Evolutionary conservation across 2,113 vertebrate species (phyloP).

Genomic region (Paratilapia polleni): DNA sequence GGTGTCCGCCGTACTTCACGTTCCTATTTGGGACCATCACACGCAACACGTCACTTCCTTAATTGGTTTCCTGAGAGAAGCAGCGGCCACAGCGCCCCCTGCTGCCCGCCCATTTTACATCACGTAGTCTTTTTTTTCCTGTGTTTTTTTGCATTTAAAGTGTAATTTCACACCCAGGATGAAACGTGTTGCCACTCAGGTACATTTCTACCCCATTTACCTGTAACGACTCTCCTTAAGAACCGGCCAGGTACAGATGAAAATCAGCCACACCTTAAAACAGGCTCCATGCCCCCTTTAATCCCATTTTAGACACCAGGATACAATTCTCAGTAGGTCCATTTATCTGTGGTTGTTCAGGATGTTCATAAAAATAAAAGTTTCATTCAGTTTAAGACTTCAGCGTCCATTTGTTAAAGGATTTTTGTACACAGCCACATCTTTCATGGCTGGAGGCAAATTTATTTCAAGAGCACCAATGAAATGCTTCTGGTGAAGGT

Average conservation of each 20-base stretch:
- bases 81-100: constrained; percentile 16
- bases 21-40: constrained; percentile 50
- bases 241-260: background rate
- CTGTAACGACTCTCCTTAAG: no score
- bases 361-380: no score
- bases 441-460: no score
- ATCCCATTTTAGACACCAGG: background rate
- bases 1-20: background rate
- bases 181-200: background rate
- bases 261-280: background rate
- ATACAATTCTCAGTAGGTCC: background rate
- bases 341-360: background rate
- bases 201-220: no score
- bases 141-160: background rate
- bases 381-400: no score
- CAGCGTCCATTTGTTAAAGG: no score
- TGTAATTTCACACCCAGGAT: background rate
- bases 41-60: constrained; percentile 76
- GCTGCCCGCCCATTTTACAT: background rate
- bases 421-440: no score
- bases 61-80: constrained; percentile 49
- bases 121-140: background rate
- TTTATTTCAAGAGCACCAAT: no score
- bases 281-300: background rate
- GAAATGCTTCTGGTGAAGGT: no score